Evolutionary conservation across 2,113 vertebrate genomes (phyloP).

Genomic region (Mixornis gularis): DNA sequence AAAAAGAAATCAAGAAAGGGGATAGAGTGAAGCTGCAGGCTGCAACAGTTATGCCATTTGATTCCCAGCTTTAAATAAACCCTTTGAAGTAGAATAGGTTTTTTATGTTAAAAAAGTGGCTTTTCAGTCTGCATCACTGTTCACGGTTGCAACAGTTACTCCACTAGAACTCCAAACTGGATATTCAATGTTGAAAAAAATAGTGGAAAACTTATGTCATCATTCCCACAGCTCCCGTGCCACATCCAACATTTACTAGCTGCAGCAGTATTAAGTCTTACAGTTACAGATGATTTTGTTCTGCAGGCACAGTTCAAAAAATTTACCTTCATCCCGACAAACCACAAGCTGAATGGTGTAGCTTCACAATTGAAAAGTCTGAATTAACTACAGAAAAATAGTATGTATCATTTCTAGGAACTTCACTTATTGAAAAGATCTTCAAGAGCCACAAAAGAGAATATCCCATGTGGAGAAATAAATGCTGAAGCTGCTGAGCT

Average conservation of each 20-base stretch:
- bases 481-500: not conserved
- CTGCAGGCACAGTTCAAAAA: not conserved
- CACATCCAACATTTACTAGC: not conserved
- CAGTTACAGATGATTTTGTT: not conserved
- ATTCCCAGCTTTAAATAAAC: slow-evolving; percentile 20
- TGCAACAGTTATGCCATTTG: not conserved
- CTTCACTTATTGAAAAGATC: not conserved
- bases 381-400: not conserved
- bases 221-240: not conserved
- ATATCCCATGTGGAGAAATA: not conserved
- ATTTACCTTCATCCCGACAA: not conserved
- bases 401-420: not conserved
- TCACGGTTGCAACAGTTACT: not conserved
- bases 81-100: not conserved
- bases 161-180: not conserved
- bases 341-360: not conserved
- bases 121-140: not conserved
- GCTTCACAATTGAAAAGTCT: not conserved
- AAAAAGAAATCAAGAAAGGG: not conserved
- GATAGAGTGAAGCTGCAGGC: not conserved
- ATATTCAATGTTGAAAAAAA: not conserved
- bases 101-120: not conserved
- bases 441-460: not conserved
- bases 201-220: not conserved
- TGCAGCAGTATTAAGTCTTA: not conserved